These are phyloP conservation scores for Turritopsis rubra DNA, from an alignment of 30 jellyfish, hydroid and myxozoan species.

Conservation along the genomic window DNA sequence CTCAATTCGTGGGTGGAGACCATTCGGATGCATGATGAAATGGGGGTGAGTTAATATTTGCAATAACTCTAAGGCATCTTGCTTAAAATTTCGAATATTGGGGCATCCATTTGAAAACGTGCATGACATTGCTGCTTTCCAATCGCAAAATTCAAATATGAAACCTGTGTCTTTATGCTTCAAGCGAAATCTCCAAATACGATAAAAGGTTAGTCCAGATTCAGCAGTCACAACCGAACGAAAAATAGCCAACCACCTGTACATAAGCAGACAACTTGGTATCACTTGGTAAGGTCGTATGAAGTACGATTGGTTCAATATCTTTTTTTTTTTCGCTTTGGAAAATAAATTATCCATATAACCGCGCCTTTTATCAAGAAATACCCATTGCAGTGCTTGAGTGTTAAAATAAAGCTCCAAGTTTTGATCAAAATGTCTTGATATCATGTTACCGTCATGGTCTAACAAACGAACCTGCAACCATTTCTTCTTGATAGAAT, in stretches of 20 bases:
- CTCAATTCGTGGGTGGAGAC: slow-evolving; percentile 47
- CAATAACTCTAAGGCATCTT: slow-evolving; percentile 85
- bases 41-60: slow-evolving; percentile 80
- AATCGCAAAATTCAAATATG: slow-evolving; percentile 92
- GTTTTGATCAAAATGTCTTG: slow-evolving; percentile 55
- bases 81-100: slow-evolving; percentile 27
- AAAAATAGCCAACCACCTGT: slow-evolving; percentile 88
- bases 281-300: slow-evolving; percentile 97
- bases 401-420: slow-evolving; percentile 80
- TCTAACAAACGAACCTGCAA: slow-evolving; percentile 66
- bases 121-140: slow-evolving; percentile 97
- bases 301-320: slow-evolving; percentile 44
- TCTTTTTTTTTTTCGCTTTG: slow-evolving; percentile 32
- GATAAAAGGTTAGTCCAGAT: slow-evolving; percentile 90
- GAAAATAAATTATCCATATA: slow-evolving; percentile 63
- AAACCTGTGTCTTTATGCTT: slow-evolving; percentile 80
- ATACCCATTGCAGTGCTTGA: slow-evolving; percentile 69
- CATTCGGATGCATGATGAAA: slow-evolving; percentile 97
- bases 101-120: slow-evolving; percentile 93
- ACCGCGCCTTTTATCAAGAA: slow-evolving; percentile 90
- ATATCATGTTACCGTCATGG: slow-evolving; percentile 49
- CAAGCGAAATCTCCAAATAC: slow-evolving; percentile 92
- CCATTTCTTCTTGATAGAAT: slow-evolving; percentile 78
- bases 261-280: slow-evolving; percentile 93
- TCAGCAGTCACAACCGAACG: slow-evolving; percentile 78